Conservation (phyloP, 35 echinoderm and acorn worm species). For the Lytechinus pictus region DNA sequence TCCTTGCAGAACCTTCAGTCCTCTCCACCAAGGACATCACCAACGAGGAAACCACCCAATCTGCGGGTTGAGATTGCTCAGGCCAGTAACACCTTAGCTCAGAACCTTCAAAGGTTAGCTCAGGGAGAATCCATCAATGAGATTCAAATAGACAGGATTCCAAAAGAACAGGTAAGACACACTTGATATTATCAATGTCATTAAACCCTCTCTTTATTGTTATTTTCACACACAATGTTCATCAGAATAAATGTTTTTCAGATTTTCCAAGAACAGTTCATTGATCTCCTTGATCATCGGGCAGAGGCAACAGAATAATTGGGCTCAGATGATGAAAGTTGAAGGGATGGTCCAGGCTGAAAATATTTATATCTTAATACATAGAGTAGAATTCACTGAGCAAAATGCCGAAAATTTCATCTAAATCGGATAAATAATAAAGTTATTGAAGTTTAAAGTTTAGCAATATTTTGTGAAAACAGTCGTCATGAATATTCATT, state of each 20-base stretch:
- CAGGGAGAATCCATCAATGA: conserved; percentile 56
- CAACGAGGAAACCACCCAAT: neutral
- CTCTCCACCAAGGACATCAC: neutral
- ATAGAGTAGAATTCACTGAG: too few species aligned
- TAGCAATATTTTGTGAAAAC: too few species aligned
- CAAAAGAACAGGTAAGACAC: conserved; percentile 82
- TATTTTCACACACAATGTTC: neutral
- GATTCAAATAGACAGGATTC: conserved; percentile 64
- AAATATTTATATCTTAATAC: too few species aligned
- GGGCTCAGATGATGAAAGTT: too few species aligned
- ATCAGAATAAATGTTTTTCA: neutral
- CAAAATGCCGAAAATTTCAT: too few species aligned
- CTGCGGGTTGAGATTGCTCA: conserved; percentile 62
- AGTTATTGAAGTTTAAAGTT: too few species aligned
- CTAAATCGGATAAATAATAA: too few species aligned
- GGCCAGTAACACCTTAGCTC: conserved; percentile 65
- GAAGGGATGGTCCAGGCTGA: too few species aligned
- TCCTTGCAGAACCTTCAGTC: conserved; percentile 57
- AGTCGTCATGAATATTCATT: too few species aligned
- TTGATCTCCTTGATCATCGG: neutral
- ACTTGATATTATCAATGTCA: neutral
- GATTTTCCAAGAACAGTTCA: neutral
- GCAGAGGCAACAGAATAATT: too few species aligned
- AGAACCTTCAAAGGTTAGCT: conserved; percentile 65
- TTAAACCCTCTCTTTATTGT: neutral